Evolutionary conservation across 2,113 vertebrate genomes (phyloP), one percentile per base, ranked within the genome.

Genomic region (Toxotes chatareus): DNA sequence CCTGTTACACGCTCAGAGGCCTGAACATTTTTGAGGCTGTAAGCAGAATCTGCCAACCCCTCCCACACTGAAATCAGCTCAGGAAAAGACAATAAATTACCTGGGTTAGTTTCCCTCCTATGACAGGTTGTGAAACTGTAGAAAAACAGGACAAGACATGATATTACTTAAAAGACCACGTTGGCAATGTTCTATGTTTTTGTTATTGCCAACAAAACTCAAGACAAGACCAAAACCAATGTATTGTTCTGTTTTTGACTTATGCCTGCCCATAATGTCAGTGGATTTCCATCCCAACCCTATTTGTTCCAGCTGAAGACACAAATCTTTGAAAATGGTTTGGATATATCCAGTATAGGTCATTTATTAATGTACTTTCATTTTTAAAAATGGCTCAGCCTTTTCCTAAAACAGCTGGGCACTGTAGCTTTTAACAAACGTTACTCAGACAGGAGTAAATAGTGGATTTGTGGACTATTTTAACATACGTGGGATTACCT

Each of bases 41-140:
- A 55, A 59, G 63, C 78, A 72, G 49, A 72, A 27, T 71, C 46
- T 70, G 69, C 73, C 55, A 64, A 0, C 31, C n/a, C 56, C 19
- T 32, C 57, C 27, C 14, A 17, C 32, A 38, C 68, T 42, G 75
- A 78, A 66, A 56, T 55, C 63, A 80, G 32, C 53, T 72, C 47
- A 67, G 71, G 72, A 71, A 67, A 62, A 63, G 51, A 57, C 38
- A 2, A 16, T 80, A 79, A 84, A 82, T 81, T 5, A 38, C 70
- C 51, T 42, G 8, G 31, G 8, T 76, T 79, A 49, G 64, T 62
- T 83, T 65, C 47, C 21, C 27, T 80, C 55, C 46, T 11, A 32
- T 62, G 78, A 68, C 51, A 70, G 69, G 65, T 0, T 32, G 23
- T 81, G 67, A 70, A 90, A 80, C 7, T n/a, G 27, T 53, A 34